Conservation (phyloP, 2,888 invertebrate species). For the Noctuana brunneofusca region DNA sequence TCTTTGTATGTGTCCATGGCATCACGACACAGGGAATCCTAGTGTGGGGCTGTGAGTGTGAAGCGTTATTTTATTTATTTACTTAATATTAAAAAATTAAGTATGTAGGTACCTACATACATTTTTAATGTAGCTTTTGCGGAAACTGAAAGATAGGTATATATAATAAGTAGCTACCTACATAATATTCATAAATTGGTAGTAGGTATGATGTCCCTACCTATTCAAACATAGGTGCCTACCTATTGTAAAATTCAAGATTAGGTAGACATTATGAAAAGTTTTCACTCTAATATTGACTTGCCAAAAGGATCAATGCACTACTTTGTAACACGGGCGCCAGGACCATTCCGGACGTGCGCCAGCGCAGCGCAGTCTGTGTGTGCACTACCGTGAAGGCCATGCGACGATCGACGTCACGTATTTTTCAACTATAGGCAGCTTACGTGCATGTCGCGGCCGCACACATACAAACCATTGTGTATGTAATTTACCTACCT, state of each 20-base stretch:
- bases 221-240: too few species aligned
- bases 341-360: conserved; percentile 44
- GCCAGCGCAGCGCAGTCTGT: conserved; percentile 53
- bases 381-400: conserved; percentile 71
- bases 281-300: not conserved
- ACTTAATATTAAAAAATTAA: too few species aligned
- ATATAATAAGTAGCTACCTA: too few species aligned
- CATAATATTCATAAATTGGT: too few species aligned
- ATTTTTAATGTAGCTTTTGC: too few species aligned
- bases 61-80: too few species aligned
- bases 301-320: conserved; percentile 28
- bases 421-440: conserved; percentile 36
- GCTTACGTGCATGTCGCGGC: conserved; percentile 46
- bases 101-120: too few species aligned
- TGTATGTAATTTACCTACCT: not conserved
- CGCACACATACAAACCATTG: conserved; percentile 42
- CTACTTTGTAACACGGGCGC: conserved; percentile 9
- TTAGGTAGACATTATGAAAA: not conserved
- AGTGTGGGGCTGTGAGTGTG: too few species aligned
- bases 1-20: too few species aligned
- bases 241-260: not conserved
- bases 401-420: conserved; percentile 63
- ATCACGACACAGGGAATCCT: too few species aligned
- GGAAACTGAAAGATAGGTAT: too few species aligned
- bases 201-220: too few species aligned